Conservation (phyloP, 2,797 vertebrate species). For the Ibycter americanus region DNA sequence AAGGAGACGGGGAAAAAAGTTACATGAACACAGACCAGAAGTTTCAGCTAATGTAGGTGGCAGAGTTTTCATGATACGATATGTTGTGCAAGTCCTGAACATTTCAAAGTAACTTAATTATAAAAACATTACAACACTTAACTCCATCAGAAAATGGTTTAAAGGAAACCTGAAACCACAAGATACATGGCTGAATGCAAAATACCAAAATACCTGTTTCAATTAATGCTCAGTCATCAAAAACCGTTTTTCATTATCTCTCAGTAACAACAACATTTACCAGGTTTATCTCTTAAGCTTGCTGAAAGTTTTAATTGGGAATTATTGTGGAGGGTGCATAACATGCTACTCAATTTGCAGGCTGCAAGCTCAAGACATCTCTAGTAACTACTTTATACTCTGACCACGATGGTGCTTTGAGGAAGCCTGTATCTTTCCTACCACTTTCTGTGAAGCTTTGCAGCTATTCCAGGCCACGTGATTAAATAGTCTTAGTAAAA, state of each 20-base stretch:
- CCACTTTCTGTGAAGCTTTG: background rate
- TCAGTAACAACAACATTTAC: background rate
- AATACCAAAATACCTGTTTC: background rate
- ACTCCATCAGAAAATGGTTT: background rate
- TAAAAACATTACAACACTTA: background rate
- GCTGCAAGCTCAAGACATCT: background rate
- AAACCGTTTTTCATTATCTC: background rate
- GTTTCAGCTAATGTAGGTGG: background rate
- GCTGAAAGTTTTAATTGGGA: background rate
- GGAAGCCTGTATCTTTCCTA: background rate
- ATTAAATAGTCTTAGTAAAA: background rate
- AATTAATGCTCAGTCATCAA: constrained; percentile 9
- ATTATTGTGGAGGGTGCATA: background rate
- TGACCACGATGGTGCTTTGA: background rate
- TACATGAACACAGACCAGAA: background rate
- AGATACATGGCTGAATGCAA: background rate
- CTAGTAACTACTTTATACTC: background rate
- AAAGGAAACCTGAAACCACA: constrained; percentile 8
- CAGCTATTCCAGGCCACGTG: background rate
- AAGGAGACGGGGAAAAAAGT: background rate
- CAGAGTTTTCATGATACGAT: background rate
- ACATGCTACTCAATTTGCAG: background rate
- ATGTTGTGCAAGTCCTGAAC: background rate
- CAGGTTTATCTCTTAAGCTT: background rate
- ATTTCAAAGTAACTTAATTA: background rate